phyloP scores from a whole-genome alignment of 2,113 vertebrate genomes.

The Ceuthmochares aereus region DNA sequence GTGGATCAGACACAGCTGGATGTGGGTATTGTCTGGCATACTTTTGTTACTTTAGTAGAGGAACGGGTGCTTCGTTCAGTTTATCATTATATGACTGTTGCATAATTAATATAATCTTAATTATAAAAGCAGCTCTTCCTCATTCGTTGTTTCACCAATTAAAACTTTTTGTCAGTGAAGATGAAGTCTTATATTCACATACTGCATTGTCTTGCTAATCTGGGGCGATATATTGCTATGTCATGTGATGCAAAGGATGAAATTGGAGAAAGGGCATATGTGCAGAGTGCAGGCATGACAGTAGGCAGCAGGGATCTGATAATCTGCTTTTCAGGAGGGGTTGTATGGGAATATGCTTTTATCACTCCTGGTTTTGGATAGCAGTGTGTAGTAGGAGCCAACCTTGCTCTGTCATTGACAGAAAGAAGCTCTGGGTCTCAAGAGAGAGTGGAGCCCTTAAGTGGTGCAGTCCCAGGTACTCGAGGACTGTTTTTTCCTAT shows the following conservation, averaged over 20 bases:
- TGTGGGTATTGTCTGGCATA: background rate
- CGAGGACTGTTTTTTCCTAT: background rate
- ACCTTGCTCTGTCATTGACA: rapidly evolving
- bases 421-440: background rate
- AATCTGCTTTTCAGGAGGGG: rapidly evolving
- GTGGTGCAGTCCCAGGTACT: too few species aligned
- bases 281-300: too few species aligned
- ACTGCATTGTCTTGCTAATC: background rate
- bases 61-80: background rate
- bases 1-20: background rate
- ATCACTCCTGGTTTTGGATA: background rate
- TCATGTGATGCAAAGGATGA: too few species aligned
- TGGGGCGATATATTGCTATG: background rate
- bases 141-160: background rate
- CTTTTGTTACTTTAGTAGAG: background rate
- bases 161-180: background rate
- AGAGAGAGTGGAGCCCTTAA: background rate
- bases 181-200: background rate
- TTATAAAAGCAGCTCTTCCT: rapidly evolving
- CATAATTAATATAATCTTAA: background rate
- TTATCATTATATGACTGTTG: rapidly evolving
- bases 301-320: background rate
- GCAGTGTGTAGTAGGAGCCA: background rate
- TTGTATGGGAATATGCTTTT: background rate
- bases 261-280: rapidly evolving